Base-by-base conservation (phyloP, 2,888 invertebrate genomes). In the Andrena camellia region DNA sequence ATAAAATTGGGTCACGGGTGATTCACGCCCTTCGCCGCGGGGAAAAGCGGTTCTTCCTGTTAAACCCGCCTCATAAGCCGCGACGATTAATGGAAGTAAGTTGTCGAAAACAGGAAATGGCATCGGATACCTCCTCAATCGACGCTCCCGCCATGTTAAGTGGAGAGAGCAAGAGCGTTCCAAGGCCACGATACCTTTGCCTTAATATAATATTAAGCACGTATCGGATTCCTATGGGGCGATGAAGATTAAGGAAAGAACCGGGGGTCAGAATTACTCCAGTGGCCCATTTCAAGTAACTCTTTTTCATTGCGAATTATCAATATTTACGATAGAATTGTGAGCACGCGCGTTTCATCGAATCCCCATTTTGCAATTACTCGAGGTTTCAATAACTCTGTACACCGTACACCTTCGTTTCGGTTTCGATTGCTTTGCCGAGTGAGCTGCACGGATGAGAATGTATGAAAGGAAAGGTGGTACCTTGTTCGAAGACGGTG, bases 401-500 rank as follows among this genome's bases (percentile, higher is more conserved):
- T 42, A 35, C 35, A 35, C 35, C 10, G 10, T 35, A 35, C 0
- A 35, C 10, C 13, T 42, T 42, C 17, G 42, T 17, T 42, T 42
- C 42, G 42, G 42, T 17, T 17, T 17, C 42, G 42, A 42, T 42
- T 17, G 17, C 42, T 42, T 17, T 42, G 42, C 17, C 17, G 2
- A 52, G 52, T 52, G 52, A 52, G 20, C 2, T 20, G 20, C 8
- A 31, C 50, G 10, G 42, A 50, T 20, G 31, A 52, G 33, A 31
- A 17, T 33, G 23, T 33, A 26, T 5, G 2, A 29, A 35, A 54
- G 17, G 8, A 35, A 71, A 77, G 2, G 29, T 88, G 5, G 29
- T 88, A 94, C 94, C 94, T 90, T 92, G 91, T 42, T 92, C 91
- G 70, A 90, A 94, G 29, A 93, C 90, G 29, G 90, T 91, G 52